phyloP scores from a whole-genome alignment of 2,888 invertebrate species.

The Phania funesta region DNA sequence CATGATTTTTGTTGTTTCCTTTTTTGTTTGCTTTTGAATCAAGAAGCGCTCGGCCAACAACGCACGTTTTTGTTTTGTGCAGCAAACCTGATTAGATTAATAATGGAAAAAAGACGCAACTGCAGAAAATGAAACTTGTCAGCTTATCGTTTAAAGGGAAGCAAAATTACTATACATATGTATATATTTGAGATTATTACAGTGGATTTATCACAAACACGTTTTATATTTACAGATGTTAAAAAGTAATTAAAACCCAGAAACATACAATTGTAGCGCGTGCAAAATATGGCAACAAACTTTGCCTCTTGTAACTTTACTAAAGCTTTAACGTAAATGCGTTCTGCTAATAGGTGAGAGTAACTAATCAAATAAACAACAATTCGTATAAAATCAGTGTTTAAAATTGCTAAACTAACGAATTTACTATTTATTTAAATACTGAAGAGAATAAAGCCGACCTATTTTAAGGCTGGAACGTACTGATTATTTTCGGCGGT shows the following conservation, averaged over 20 bases:
- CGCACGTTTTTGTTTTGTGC: slow-evolving; percentile 57
- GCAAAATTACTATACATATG: slow-evolving; percentile 26
- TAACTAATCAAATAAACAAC: too few relatives aligned
- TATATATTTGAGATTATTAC: slow-evolving; percentile 35
- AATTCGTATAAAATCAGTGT: too few relatives aligned
- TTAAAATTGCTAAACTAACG: too few relatives aligned
- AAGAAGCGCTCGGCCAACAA: slow-evolving; percentile 43
- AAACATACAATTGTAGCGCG: slow-evolving; percentile 41
- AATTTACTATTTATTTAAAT: too few relatives aligned
- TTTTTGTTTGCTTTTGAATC: slow-evolving; percentile 34
- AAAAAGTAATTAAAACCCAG: slow-evolving; percentile 48
- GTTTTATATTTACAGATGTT: slow-evolving; percentile 37
- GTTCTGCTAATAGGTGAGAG: too few relatives aligned
- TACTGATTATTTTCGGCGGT: too few relatives aligned
- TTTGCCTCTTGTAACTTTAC: slow-evolving; percentile 44
- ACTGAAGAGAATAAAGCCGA: too few relatives aligned
- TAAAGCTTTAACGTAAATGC: slow-evolving; percentile 52
- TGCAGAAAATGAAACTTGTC: background rate
- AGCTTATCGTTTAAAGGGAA: slow-evolving; percentile 28
- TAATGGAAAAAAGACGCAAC: slow-evolving; percentile 26
- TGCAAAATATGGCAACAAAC: slow-evolving; percentile 40
- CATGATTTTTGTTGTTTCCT: background rate
- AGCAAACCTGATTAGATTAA: slow-evolving; percentile 62
- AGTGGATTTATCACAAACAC: background rate
- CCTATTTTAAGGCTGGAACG: too few relatives aligned